Evolutionary conservation across 2,888 invertebrate species (phyloP), one percentile per base, ranked within the genome.

Genomic region (Drosophila mulleri): DNA sequence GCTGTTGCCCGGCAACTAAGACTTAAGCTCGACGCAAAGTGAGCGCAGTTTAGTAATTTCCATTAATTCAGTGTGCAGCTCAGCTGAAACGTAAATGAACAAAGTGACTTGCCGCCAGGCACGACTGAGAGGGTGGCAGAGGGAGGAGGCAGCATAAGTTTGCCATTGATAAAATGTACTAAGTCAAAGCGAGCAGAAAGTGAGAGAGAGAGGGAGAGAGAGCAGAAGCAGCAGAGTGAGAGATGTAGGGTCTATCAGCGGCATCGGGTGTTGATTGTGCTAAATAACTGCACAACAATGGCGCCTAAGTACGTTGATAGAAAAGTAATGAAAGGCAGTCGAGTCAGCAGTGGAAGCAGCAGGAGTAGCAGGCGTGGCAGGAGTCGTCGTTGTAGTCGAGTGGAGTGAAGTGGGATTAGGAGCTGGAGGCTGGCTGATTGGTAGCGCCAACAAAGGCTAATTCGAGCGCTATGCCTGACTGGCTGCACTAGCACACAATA

Each of bases 251-350:
- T 61, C 72, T 83, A 83, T 84, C 84, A 72, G 79, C 73, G 73
- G 84, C 82, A 79, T 74, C 84, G 89, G 78, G 89, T 86, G 84
- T 85, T 85, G 84, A 85, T 85, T 85, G 84, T 82, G 80, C 84
- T 85, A 85, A 85, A 89, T 85, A 85, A 85, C 84, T 85, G 89
- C 84, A 82, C 89, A 85, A 85, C 89, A 85, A 85, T 88, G 74
- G 86, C 47, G 83, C 81, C 83, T 85, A 85, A 85, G 84, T 85
- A 88, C 84, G 89, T 89, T 85, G 89, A 88, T 85, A 88, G 84
- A 85, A 85, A 85, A 85, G 89, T 85, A 85, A 85, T 85, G 84
- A 85, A 85, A 88, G 75, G 67, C 73, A 70, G 67, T 63, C 75
- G 59, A 63, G 62, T n/a, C 32, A 54, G 58, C 23, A 29, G 8